A percentile compares a stretch with the other conserved stretches of the same genome.
Conservation (phyloP, 2,888 invertebrate genomes). For the Tipula lateralis region DNA sequence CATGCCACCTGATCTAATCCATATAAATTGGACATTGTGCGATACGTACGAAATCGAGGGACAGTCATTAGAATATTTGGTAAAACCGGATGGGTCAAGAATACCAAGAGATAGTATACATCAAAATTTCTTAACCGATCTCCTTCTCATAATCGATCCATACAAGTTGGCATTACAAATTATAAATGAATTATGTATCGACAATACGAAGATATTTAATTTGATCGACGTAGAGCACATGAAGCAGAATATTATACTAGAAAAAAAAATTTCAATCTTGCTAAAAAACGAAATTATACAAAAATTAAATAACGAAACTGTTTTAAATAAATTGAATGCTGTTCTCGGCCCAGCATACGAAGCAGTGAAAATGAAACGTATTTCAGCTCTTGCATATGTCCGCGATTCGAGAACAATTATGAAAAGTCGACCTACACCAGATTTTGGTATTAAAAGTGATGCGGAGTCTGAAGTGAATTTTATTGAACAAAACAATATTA, state of each 20-base stretch:
- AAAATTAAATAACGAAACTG: neutral
- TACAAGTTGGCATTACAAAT: neutral
- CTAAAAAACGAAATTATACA: neutral
- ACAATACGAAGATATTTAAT: too few relatives aligned
- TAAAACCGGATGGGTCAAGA: neutral
- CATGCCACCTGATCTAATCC: neutral
- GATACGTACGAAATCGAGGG: neutral
- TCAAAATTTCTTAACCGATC: neutral
- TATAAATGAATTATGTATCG: neutral
- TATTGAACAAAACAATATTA: neutral
- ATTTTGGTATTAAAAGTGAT: too few relatives aligned
- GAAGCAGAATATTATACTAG: neutral
- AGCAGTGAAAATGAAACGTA: neutral
- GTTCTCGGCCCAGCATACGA: neutral
- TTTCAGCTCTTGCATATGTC: neutral
- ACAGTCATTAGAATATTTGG: neutral
- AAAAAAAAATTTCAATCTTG: neutral
- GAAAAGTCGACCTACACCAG: neutral
- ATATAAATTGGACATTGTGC: neutral
- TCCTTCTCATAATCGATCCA: neutral
- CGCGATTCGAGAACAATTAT: neutral
- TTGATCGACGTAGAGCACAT: too few relatives aligned
- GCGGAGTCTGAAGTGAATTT: neutral
- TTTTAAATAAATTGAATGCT: neutral
- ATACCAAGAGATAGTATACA: neutral